Conservation (phyloP, 2,888 invertebrate genomes). For the Epirrhoe alternata region DNA sequence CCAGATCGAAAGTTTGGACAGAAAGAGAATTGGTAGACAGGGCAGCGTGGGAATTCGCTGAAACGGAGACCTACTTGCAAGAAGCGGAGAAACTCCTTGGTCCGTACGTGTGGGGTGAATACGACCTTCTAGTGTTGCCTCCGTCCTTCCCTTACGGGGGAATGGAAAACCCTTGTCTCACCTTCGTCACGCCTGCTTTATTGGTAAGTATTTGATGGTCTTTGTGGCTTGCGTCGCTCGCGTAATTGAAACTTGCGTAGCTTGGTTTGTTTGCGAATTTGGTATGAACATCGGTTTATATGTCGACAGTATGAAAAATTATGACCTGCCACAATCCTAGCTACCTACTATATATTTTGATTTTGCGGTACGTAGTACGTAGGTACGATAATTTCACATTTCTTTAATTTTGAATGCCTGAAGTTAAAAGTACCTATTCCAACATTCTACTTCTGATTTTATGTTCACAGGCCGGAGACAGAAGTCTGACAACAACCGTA, state of each 20-base stretch:
- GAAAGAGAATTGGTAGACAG: constrained; percentile 93
- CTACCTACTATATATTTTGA: too few relatives aligned
- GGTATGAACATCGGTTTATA: too few relatives aligned
- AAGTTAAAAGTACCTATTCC: too few relatives aligned
- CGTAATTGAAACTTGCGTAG: background rate
- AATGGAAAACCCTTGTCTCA: constrained; percentile 98
- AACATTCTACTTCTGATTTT: too few relatives aligned
- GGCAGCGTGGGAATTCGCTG: constrained; percentile 94
- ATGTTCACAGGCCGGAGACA: constrained; percentile 91
- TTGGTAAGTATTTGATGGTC: constrained; percentile 83
- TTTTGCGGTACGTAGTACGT: too few relatives aligned
- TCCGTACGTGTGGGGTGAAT: constrained; percentile 95
- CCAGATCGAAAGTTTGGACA: constrained; percentile 93
- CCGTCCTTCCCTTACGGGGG: constrained; percentile 98
- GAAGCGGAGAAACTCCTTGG: constrained; percentile 94
- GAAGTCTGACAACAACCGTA: constrained; percentile 94
- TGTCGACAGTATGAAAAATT: background rate
- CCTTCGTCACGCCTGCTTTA: constrained; percentile 96
- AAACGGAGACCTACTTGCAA: constrained; percentile 92
- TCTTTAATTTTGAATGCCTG: too few relatives aligned
- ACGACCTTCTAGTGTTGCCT: constrained; percentile 95
- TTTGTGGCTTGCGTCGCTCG: background rate
- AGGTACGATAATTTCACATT: too few relatives aligned
- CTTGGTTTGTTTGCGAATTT: too few relatives aligned
- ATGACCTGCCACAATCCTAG: too few relatives aligned